A percentile compares a stretch with the other conserved stretches of the same genome.
phyloP scores from a whole-genome alignment of 1,140 invertebrate genomes.

The Aphis gossypii region DNA sequence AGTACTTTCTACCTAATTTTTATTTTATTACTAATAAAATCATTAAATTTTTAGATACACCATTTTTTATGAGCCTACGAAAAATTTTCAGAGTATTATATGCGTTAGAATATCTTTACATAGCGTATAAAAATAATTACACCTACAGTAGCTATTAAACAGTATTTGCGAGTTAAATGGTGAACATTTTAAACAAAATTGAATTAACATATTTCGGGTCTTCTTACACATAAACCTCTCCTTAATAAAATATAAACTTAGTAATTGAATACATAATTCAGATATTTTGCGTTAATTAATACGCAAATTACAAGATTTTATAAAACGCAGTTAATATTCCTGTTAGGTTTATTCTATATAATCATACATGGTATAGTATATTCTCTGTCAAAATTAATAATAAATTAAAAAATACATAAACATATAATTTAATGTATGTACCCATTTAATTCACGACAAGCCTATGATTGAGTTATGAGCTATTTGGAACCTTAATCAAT shows the following conservation, averaged over 20 bases:
- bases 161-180: background rate
- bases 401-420: constrained; percentile 1
- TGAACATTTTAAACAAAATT: background rate
- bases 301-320: background rate
- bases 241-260: background rate
- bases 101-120: background rate
- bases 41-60: background rate
- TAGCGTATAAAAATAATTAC: background rate
- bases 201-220: background rate
- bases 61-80: background rate
- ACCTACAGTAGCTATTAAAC: background rate
- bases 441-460: background rate
- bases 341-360: background rate
- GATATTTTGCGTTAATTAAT: constrained; percentile 1
- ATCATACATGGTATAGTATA: background rate
- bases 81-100: background rate
- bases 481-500: constrained; percentile 22
- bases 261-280: background rate
- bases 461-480: constrained; percentile 20
- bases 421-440: background rate
- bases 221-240: background rate
- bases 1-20: background rate
- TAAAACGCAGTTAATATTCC: background rate
- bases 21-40: constrained; percentile 9
- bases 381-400: constrained; percentile 16